Percentiles rank a stretch among this genome's conserved stretches.
These are phyloP conservation scores for Agrotis exclamationis DNA, from an alignment of 2,888 invertebrate genomes.

Conservation along the genomic window DNA sequence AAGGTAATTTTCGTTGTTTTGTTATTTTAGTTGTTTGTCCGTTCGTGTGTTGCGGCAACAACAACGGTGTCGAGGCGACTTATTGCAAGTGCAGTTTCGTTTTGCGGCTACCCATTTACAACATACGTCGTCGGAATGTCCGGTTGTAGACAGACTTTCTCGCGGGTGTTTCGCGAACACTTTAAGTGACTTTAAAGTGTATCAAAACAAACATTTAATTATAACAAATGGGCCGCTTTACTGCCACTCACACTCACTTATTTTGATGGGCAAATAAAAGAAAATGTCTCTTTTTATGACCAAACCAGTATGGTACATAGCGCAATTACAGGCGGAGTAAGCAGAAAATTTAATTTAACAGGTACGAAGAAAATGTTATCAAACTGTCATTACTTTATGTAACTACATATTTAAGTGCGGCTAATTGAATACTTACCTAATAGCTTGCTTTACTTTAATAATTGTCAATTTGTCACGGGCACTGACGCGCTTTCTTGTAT, in stretches of 20 bases:
- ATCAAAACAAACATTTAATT: conserved; percentile 65
- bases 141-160: conserved; percentile 79
- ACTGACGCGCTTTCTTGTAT: conserved; percentile 44
- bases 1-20: conserved; percentile 80
- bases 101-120: conserved; percentile 83
- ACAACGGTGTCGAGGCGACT: conserved; percentile 74
- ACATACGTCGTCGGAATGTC: conserved; percentile 78
- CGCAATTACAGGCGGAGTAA: conserved; percentile 1
- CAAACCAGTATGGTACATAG: neutral
- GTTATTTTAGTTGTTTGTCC: conserved; percentile 62
- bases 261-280: conserved; percentile 23
- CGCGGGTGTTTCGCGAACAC: conserved; percentile 72
- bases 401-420: conserved; percentile 31
- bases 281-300: conserved; percentile 25
- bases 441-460: conserved; percentile 42
- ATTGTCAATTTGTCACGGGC: conserved; percentile 46
- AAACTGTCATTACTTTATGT: conserved; percentile 35
- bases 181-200: no score
- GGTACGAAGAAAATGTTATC: conserved; percentile 29
- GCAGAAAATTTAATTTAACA: conserved; percentile 34
- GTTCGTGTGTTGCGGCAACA: conserved; percentile 72
- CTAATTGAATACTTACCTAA: conserved; percentile 52
- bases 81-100: conserved; percentile 82
- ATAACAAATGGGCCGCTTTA: conserved; percentile 5
- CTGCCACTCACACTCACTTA: conserved; percentile 6